phyloP scores from a whole-genome alignment of 2,113 vertebrate genomes.

The Sylvia atricapilla region DNA sequence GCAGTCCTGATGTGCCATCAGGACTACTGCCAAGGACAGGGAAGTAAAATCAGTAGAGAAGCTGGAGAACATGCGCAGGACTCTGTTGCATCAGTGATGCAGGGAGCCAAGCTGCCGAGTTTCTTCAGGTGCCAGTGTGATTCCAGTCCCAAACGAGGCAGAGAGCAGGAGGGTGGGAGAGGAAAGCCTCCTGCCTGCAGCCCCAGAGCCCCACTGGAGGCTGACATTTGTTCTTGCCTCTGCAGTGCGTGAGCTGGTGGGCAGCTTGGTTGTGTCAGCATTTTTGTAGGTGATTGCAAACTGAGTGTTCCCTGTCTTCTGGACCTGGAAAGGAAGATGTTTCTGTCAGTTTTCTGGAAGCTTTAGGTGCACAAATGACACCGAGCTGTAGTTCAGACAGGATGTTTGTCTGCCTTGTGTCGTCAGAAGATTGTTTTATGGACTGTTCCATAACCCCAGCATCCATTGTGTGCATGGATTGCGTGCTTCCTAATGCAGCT shows the following conservation, averaged over 20 bases:
- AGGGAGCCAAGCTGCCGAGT: background rate
- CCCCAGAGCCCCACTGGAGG: fast-evolving
- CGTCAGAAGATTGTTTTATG: fast-evolving
- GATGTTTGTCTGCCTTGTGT: background rate
- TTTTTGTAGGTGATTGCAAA: background rate
- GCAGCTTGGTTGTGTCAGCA: background rate
- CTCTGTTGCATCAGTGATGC: background rate
- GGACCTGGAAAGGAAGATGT: background rate
- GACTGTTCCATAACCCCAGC: background rate
- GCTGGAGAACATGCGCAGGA: background rate
- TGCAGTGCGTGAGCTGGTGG: fast-evolving
- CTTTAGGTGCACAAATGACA: background rate
- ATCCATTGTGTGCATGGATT: background rate
- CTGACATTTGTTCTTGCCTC: fast-evolving
- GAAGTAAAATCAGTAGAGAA: background rate
- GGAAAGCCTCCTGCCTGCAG: fast-evolving
- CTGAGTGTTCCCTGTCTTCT: background rate
- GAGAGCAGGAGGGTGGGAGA: background rate
- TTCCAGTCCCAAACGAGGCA: background rate
- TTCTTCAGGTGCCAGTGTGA: background rate
- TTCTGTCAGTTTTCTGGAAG: background rate
- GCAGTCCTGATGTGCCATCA: fast-evolving
- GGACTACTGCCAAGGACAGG: background rate
- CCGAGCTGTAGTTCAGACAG: background rate
- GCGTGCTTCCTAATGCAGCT: background rate